Conservation (phyloP, 1,140 invertebrate species). For the Neodiprion virginianus region DNA sequence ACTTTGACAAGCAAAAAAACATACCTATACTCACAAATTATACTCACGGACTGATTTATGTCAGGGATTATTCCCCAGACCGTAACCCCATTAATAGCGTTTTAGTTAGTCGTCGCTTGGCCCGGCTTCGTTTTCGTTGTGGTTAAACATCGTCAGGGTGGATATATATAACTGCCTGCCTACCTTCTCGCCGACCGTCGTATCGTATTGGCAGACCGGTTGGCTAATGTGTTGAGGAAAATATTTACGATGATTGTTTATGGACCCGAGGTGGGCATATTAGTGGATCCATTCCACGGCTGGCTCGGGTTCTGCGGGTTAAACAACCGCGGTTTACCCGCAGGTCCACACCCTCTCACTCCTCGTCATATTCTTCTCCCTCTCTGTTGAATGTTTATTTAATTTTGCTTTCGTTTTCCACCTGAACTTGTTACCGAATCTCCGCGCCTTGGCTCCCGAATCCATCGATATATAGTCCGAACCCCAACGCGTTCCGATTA, state of each 20-base stretch:
- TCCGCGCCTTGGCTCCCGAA: too few relatives aligned
- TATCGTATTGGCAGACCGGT: constrained; percentile 50
- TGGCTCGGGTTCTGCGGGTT: constrained; percentile 11
- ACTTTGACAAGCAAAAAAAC: too few relatives aligned
- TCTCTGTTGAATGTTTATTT: too few relatives aligned
- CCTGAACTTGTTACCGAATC: too few relatives aligned
- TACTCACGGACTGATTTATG: neutral
- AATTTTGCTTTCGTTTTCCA: too few relatives aligned
- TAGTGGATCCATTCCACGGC: constrained; percentile 49
- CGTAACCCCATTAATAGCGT: constrained; percentile 1
- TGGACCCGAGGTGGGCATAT: constrained; percentile 53
- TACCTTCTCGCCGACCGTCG: neutral
- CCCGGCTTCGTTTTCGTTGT: neutral
- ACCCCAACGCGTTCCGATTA: too few relatives aligned
- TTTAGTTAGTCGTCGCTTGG: neutral
- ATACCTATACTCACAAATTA: too few relatives aligned
- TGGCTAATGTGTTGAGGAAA: constrained; percentile 57
- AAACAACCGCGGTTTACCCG: neutral
- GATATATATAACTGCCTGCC: too few relatives aligned
- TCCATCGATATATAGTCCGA: too few relatives aligned
- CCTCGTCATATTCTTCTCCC: too few relatives aligned
- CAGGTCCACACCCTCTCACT: neutral
- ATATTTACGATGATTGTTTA: constrained; percentile 61
- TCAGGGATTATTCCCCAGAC: neutral
- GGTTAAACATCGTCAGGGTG: neutral